Conservation (phyloP, 2,888 invertebrate genomes). For the Eulithis prunata region DNA sequence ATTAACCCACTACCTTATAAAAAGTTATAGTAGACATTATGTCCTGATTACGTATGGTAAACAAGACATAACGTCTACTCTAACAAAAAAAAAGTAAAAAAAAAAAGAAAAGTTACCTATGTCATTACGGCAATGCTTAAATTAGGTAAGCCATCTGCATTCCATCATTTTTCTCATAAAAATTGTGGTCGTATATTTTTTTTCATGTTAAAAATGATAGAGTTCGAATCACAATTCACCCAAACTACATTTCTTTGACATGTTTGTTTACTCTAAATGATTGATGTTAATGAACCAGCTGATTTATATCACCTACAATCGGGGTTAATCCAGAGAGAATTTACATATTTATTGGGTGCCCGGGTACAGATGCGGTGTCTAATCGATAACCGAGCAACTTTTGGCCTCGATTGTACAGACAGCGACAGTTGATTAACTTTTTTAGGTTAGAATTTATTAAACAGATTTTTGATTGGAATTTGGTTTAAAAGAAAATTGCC, state of each 20-base stretch:
- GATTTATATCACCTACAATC: conserved; percentile 32
- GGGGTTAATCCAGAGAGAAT: conserved; percentile 63
- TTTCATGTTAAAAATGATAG: no score
- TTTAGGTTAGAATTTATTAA: conserved; percentile 5
- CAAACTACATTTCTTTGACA: background rate
- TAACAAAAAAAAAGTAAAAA: no score
- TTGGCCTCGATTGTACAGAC: conserved; percentile 37
- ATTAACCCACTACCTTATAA: no score
- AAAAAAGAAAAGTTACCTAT: no score
- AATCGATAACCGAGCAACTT: conserved; percentile 63
- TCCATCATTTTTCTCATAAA: no score
- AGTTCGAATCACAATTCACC: background rate
- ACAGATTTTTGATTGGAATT: conserved; percentile 5
- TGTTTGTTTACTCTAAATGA: conserved; percentile 20
- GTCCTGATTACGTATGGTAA: no score
- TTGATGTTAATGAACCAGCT: conserved; percentile 16
- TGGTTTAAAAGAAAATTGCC: background rate
- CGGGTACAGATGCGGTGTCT: conserved; percentile 62
- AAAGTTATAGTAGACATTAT: no score
- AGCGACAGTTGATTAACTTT: conserved; percentile 20
- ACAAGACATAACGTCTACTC: no score
- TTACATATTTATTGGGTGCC: conserved; percentile 76
- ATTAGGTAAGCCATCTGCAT: no score
- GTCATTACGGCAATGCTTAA: no score
- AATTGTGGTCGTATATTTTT: no score